Base-by-base conservation (phyloP, 2,113 vertebrate species). In the Nibea coibor region DNA sequence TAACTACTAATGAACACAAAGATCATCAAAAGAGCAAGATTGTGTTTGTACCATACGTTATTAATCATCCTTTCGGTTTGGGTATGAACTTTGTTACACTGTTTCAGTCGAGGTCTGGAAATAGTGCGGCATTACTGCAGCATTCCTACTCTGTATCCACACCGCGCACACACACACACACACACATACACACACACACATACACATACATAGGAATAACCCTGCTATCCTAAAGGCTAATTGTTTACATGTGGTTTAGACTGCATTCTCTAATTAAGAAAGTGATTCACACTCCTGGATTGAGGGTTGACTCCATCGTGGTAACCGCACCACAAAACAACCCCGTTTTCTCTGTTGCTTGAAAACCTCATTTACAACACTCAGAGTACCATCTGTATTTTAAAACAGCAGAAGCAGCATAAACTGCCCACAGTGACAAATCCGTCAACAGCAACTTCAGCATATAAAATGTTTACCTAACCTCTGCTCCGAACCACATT, bases 201-300 rank as follows among this genome's bases (percentile, higher is more conserved):
- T 51, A 11, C 42, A 70, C 11, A 62, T 28, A 67, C 31, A 62
- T 16, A 39, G 24, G 39, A 66, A 73, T 87, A 86, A 19, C 82
- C 80, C 75, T 78, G 75, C 54, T 71, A 78, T 73, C 82, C 81
- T 22, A 50, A 74, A 71, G 87, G 85, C 89, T 94, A 92, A 93
- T 90, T 91, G 83, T 90, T 88, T 75, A 88, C 90, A 91, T 85
- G 87, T 91, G 91, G 88, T 90, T 80, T 81, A 4, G 65, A 87
- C 90, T 87, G 54, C 22, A 2, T 85, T 81, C 82, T 86, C 77
- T 87, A 87, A 91, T 91, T 92, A 92, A 86, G 77, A 83, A 73
- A 47, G 89, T 92, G 93, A 94, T 89, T 94, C 92, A 94, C 92
- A 88, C 90, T 88, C 81, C 84, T 85, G 91, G 82, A 87, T 81